Evolutionary conservation across 2,113 vertebrate species (phyloP).

Genomic region (Dasypus novemcinctus): DNA sequence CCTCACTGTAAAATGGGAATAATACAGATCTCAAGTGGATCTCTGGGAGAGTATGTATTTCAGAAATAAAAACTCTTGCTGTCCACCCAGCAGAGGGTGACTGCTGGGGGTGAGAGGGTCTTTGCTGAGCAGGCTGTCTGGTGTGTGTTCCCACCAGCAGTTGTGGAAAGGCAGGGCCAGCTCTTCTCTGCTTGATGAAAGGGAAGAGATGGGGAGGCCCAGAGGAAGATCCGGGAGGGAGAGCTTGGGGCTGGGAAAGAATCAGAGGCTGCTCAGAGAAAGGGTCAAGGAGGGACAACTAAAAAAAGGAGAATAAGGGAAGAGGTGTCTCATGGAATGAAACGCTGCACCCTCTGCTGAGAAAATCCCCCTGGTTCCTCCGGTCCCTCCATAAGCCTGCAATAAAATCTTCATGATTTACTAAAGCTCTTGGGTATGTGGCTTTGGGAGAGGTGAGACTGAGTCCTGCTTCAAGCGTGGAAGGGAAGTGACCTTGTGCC

Average conservation of each 20-base stretch:
- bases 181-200: neutral
- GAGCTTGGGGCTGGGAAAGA: neutral
- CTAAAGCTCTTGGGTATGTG: slow-evolving; percentile 8
- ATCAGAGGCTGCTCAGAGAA: neutral
- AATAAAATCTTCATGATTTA: neutral
- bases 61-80: neutral
- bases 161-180: neutral
- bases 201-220: neutral
- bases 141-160: neutral
- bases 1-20: slow-evolving; percentile 4
- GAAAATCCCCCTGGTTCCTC: neutral
- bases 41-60: neutral
- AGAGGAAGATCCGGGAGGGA: neutral
- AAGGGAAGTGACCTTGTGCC: too few relatives aligned
- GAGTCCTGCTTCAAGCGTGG: neutral
- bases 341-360: neutral
- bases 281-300: neutral
- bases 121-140: neutral
- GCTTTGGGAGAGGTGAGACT: neutral
- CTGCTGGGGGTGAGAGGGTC: neutral
- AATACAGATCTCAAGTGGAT: neutral
- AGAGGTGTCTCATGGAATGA: neutral
- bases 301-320: neutral
- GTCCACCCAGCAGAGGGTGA: neutral
- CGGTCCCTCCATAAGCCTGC: neutral